These are phyloP conservation scores for Ditylenchus dipsaci DNA, from an alignment of 1,140 invertebrate species.

Conservation along the genomic window DNA sequence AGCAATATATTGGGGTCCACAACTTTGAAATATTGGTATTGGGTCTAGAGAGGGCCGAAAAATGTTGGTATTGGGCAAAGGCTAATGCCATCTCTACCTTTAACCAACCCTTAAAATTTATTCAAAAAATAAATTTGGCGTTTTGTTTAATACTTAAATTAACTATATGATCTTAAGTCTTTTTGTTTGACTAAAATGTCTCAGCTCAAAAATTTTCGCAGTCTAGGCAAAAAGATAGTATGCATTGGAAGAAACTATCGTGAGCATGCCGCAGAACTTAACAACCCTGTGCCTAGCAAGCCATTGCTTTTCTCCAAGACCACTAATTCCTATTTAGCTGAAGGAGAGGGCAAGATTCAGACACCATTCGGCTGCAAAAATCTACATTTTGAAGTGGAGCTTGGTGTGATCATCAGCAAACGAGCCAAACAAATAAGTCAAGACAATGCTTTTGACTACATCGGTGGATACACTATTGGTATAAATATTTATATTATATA, in stretches of 20 bases:
- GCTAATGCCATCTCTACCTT: no score
- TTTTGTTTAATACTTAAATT: not conserved
- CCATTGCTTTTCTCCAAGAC: constrained; percentile 74
- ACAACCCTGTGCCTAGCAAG: constrained; percentile 66
- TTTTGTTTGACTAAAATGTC: not conserved
- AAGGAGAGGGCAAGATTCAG: constrained; percentile 65
- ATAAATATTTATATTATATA: not conserved
- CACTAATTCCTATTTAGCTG: constrained; percentile 66
- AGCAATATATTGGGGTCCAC: no score
- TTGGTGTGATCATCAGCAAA: constrained; percentile 72
- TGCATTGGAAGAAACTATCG: constrained; percentile 66
- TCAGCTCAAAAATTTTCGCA: constrained; percentile 41
- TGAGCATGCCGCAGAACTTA: constrained; percentile 66
- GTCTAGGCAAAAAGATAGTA: constrained; percentile 63
- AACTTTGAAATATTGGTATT: no score
- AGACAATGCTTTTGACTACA: constrained; percentile 65
- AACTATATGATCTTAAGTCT: not conserved
- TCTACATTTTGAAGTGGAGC: constrained; percentile 74
- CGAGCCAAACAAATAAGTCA: constrained; percentile 64
- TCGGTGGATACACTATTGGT: constrained; percentile 69
- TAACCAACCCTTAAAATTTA: no score
- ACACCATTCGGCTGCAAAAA: constrained; percentile 64
- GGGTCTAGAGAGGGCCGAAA: no score
- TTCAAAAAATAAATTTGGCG: constrained; percentile 2
- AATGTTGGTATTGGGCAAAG: no score